Percentiles rank a stretch among this genome's conserved stretches.
These are phyloP conservation scores for Desmodus rotundus DNA, from an alignment of 2,113 vertebrate genomes.

Conservation along the genomic window DNA sequence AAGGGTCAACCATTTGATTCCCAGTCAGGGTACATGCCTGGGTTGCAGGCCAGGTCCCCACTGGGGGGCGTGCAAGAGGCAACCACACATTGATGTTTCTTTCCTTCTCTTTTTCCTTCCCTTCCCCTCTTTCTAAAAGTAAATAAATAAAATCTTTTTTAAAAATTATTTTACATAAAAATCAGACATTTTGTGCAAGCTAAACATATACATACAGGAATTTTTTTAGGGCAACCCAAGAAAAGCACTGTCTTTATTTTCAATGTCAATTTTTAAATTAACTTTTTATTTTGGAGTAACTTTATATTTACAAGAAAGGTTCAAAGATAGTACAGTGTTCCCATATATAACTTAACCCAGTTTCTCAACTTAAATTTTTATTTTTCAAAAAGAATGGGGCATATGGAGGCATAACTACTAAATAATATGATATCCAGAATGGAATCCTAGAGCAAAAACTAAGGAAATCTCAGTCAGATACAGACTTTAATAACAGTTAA, in stretches of 20 bases:
- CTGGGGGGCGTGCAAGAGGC: too few species aligned
- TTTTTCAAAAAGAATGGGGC: background rate
- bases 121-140: too few species aligned
- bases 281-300: slow-evolving; percentile 1
- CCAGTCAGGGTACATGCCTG: too few species aligned
- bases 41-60: too few species aligned
- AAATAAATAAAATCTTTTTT: too few species aligned
- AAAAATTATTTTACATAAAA: background rate
- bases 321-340: background rate
- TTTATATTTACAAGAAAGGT: background rate
- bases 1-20: too few species aligned
- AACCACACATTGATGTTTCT: too few species aligned
- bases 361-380: slow-evolving; percentile 16
- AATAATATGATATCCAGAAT: background rate
- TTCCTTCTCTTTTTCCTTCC: too few species aligned
- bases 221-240: slow-evolving; percentile 58
- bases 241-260: slow-evolving; percentile 14
- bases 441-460: background rate
- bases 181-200: slow-evolving; percentile 56
- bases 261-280: slow-evolving; percentile 21
- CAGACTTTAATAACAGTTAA: background rate
- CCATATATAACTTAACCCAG: background rate
- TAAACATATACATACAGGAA: slow-evolving; percentile 60
- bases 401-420: background rate
- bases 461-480: background rate